These are phyloP conservation scores for Stomorhina lunata DNA, from an alignment of 2,888 invertebrate species.

Conservation along the genomic window DNA sequence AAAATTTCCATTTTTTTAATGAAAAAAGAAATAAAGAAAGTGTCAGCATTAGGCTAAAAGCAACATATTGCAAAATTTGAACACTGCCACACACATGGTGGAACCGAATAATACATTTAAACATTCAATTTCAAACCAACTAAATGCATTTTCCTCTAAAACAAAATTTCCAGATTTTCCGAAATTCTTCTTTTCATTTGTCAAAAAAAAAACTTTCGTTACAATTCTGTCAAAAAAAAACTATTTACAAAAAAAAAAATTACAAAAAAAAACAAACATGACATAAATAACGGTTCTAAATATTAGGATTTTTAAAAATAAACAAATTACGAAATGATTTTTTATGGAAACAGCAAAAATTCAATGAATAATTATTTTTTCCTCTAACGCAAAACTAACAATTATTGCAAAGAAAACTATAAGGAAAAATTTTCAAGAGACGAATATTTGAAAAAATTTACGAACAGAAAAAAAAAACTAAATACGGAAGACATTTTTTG, in stretches of 20 bases:
- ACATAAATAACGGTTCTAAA: not conserved
- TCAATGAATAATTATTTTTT: conserved; percentile 42
- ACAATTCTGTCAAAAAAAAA: conserved; percentile 54
- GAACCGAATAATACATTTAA: not conserved
- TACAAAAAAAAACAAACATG: conserved; percentile 13
- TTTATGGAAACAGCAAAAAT: conserved; percentile 35
- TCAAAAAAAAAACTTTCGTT: conserved; percentile 17
- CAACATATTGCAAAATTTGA: conserved; percentile 9
- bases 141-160: not conserved
- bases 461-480: not conserved
- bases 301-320: conserved; percentile 41
- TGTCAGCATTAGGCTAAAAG: conserved; percentile 17
- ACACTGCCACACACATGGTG: conserved; percentile 47
- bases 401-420: conserved; percentile 34
- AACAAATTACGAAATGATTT: conserved; percentile 38
- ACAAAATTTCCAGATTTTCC: conserved; percentile 19
- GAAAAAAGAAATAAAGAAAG: conserved; percentile 41
- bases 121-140: too few species aligned
- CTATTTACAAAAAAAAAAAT: not conserved
- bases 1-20: not conserved
- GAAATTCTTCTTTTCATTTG: not conserved
- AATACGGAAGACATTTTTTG: conserved; percentile 62
- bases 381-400: not conserved
- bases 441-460: conserved; percentile 29
- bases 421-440: conserved; percentile 1